A percentile compares a stretch with the other conserved stretches of the same genome.
Conservation (phyloP, 1,140 invertebrate genomes). For the Aphelenchoides fujianensis region DNA sequence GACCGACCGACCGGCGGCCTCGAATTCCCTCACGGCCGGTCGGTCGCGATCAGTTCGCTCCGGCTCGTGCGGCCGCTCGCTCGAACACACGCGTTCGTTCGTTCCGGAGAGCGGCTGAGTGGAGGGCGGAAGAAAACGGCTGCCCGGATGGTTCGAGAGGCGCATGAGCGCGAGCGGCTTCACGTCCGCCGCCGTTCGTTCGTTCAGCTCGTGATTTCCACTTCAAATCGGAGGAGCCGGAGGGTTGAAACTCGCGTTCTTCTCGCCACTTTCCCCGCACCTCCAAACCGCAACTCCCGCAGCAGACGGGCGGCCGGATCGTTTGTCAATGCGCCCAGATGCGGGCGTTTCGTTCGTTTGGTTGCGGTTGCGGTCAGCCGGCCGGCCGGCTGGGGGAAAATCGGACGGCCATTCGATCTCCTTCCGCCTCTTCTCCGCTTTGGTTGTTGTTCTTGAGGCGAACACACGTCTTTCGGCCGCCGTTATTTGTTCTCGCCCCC, state of each 20-base stretch:
- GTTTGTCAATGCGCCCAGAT: neutral
- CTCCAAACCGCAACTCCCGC: neutral
- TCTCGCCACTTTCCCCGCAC: neutral
- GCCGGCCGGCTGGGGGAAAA: no score
- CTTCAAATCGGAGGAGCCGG: neutral
- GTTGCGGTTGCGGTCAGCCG: no score
- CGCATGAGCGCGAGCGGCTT: no score
- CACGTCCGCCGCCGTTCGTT: neutral
- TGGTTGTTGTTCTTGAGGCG: no score
- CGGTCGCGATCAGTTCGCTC: neutral
- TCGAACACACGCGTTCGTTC: neutral
- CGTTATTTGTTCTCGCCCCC: no score
- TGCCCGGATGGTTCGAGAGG: neutral
- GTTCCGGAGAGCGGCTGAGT: neutral
- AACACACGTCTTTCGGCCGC: no score
- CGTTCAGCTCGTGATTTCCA: neutral
- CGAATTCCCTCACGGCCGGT: neutral
- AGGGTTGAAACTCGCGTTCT: neutral
- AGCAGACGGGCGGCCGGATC: neutral
- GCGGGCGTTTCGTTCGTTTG: neutral
- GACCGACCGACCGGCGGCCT: neutral
- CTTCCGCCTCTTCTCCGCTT: no score
- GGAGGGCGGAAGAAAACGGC: neutral
- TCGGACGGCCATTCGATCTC: neutral
- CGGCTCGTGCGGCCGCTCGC: neutral